Evolutionary conservation across 2,888 invertebrate species (phyloP).

Genomic region (Ochlodes sylvanus): DNA sequence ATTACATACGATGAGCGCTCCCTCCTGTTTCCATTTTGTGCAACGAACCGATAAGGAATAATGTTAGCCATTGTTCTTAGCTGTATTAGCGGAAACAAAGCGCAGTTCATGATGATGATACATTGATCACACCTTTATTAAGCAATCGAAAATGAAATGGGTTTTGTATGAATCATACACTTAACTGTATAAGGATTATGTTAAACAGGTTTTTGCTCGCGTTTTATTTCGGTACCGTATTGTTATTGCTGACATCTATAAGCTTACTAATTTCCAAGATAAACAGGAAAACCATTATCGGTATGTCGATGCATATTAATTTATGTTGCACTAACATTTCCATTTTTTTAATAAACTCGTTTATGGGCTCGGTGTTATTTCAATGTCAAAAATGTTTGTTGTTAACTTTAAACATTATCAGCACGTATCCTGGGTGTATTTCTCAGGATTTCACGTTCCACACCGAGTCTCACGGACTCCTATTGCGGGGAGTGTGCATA

Average conservation of each 20-base stretch:
- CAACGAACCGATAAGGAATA: slow-evolving; percentile 63
- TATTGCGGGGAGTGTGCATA: no score
- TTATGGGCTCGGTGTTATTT: no score
- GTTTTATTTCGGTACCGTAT: neutral
- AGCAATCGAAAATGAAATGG: slow-evolving; percentile 29
- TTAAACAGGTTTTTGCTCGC: slow-evolving; percentile 1
- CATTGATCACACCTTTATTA: slow-evolving; percentile 22
- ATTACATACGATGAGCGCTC: slow-evolving; percentile 42
- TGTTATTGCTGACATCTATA: neutral
- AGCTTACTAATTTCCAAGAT: neutral
- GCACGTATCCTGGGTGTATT: no score
- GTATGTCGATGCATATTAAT: no score
- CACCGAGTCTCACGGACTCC: no score
- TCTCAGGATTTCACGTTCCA: no score
- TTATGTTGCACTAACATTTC: no score
- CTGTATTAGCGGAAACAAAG: slow-evolving; percentile 65
- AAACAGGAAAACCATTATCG: no score
- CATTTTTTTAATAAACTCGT: no score
- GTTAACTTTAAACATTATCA: no score
- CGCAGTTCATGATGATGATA: slow-evolving; percentile 38
- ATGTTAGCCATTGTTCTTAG: slow-evolving; percentile 64
- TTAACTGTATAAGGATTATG: neutral
- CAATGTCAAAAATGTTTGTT: no score
- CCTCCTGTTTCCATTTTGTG: slow-evolving; percentile 50
- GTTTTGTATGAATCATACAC: slow-evolving; percentile 14